Percentiles rank a stretch among this genome's conserved stretches.
Evolutionary conservation across 2,113 vertebrate genomes (phyloP).

Genomic region (western clawed frog (Xenopus tropicalis)): UCB_Xtro_10.0 CM004443.2:88242001-88242500

Average conservation of each 20-base stretch:
- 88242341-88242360: background rate
- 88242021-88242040: background rate
- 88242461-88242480: background rate
- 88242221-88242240: background rate
- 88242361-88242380: background rate
- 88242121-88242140: background rate
- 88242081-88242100: background rate
- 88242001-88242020: no score
- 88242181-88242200: background rate
- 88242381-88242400: background rate
- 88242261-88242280: constrained; percentile 21
- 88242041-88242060: background rate
- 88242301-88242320: constrained; percentile 1
- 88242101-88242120: background rate
- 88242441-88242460: no score
- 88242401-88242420: background rate
- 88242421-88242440: background rate
- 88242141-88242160: background rate
- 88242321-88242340: background rate
- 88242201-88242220: no score
- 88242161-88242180: background rate
- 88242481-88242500: background rate
- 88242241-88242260: constrained; percentile 1
- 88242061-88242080: background rate
- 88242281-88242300: constrained; percentile 9